phyloP scores from a whole-genome alignment of 2,113 vertebrate species.

The Neogobius melanostomus region DNA sequence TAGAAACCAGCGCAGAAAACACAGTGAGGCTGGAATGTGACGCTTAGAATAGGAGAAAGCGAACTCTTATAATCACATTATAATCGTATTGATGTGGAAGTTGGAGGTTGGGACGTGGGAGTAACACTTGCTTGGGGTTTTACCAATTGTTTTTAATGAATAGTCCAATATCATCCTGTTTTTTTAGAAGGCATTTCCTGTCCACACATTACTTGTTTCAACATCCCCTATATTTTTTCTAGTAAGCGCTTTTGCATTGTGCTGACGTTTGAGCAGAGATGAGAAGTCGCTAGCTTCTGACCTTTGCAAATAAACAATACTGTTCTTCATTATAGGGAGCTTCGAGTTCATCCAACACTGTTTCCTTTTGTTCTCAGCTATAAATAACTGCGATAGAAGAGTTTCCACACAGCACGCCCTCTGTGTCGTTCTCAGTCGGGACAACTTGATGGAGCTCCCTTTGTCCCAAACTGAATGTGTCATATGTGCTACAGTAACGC shows the following conservation, averaged over 20 bases:
- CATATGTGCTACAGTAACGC: background rate
- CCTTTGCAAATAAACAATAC: constrained; percentile 43
- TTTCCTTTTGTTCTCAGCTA: constrained; percentile 57
- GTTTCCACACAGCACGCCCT: constrained; percentile 43
- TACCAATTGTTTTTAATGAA: constrained; percentile 1
- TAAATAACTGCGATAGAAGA: constrained; percentile 52
- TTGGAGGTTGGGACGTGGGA: background rate
- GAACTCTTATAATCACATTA: constrained; percentile 42
- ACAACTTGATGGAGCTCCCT: constrained; percentile 21
- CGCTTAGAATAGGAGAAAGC: constrained; percentile 43
- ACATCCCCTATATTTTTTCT: constrained; percentile 5
- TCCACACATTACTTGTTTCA: constrained; percentile 11
- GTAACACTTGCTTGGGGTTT: constrained; percentile 26
- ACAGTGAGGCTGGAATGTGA: constrained; percentile 40
- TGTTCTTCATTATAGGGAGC: constrained; percentile 21
- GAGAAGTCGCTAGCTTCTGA: constrained; percentile 29
- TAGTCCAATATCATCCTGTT: constrained; percentile 1
- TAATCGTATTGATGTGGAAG: constrained; percentile 23
- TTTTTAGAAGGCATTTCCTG: background rate
- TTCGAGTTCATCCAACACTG: constrained; percentile 31
- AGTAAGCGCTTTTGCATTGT: constrained; percentile 14
- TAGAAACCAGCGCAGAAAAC: constrained; percentile 48
- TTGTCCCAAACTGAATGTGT: constrained; percentile 21
- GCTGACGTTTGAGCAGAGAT: constrained; percentile 4
- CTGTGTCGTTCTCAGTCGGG: constrained; percentile 41